phyloP scores from a whole-genome alignment of 2,113 vertebrate genomes.

The Nansenia antarctica region DNA sequence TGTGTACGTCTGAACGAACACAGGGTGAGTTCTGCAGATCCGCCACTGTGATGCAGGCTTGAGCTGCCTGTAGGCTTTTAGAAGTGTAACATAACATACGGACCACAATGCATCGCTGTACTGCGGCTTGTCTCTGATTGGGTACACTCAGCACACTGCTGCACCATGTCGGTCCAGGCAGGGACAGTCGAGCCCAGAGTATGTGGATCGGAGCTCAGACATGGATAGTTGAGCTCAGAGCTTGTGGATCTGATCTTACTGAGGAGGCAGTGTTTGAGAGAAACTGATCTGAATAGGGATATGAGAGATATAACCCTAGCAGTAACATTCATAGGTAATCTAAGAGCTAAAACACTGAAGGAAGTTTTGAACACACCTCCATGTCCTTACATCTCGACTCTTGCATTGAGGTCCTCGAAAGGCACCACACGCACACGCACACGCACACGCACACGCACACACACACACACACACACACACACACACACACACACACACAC shows the following conservation, averaged over 20 bases:
- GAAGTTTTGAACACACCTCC: background rate
- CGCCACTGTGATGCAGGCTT: constrained; percentile 8
- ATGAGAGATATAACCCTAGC: background rate
- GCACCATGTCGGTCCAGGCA: constrained; percentile 42
- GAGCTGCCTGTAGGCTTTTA: background rate
- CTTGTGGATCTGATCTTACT: background rate
- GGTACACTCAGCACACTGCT: constrained; percentile 19
- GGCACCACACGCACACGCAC: no score
- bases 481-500: no score
- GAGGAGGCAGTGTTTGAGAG: background rate
- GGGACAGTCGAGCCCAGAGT: constrained; percentile 30
- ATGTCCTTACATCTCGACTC: no score
- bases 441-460: no score
- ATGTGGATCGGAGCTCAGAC: constrained; percentile 6
- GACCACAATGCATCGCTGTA: background rate
- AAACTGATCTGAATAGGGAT: background rate
- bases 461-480: no score
- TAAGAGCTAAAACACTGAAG: no score
- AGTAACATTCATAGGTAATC: background rate
- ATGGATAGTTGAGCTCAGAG: no score
- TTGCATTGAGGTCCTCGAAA: no score
- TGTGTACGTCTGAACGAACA: background rate
- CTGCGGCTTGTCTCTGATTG: constrained; percentile 15
- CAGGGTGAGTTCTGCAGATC: background rate
- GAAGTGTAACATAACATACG: background rate